Evolutionary conservation across 2,113 vertebrate genomes (phyloP), one percentile per base, ranked within the genome.

Genomic region (Myrmecobius fasciatus): DNA sequence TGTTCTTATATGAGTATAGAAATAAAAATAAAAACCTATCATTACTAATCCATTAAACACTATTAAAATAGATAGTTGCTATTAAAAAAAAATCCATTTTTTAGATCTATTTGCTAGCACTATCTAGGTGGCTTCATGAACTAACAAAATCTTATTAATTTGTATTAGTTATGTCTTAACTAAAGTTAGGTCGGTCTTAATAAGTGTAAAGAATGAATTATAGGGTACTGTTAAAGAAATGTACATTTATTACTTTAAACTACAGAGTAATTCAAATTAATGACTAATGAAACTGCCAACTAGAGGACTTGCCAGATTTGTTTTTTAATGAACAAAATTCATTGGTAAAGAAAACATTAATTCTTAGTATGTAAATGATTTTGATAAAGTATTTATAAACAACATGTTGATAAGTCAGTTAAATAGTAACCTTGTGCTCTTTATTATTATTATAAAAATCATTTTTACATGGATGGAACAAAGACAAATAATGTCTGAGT

Each of bases 141-240:
- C 17, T 90, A 49, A 96, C 28, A 60, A 56, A 92, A 75, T 96
- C 49, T 94, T 53, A 75, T 20, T 28, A 92, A 56, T 96, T 96
- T 92, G 92, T 51, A 91, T 94, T 94, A n/a, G 75, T 51, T 91
- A 83, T 24, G 22, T n/a, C n/a, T n/a, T n/a, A n/a, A n/a, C n/a
- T n/a, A n/a, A 96, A 7, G 52, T 48, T 52, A n/a, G 36, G 8
- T 94, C n/a, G 89, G 8, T 88, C 96, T 75, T 83, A 93, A 46
- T 53, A 92, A 93, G 25, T 25, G 20, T 43, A 43, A 83, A 83
- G n/a, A 83, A 83, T 83, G 54, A 94, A 90, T 94, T 95, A 93
- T 93, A 93, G 54, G 60, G 91, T 0, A 94, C 25, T 43, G 90
- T 92, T 25, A 89, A 93, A 93, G 89, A 25, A 52, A 96, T 96